These are phyloP conservation scores for Drosophila recens DNA, from an alignment of 2,888 invertebrate genomes.

Conservation along the genomic window DNA sequence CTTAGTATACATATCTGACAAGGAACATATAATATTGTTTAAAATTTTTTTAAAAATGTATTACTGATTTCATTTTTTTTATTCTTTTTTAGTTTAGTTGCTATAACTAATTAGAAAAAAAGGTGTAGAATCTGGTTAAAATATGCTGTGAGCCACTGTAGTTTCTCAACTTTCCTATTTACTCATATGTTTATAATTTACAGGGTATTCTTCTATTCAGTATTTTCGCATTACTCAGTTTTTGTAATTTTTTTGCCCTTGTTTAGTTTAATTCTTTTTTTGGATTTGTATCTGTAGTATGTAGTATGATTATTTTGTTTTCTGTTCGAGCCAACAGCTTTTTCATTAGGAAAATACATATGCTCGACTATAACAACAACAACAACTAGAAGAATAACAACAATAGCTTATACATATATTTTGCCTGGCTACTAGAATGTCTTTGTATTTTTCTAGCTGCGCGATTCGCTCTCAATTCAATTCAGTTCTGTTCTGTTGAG, in stretches of 20 bases:
- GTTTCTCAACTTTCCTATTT: neutral
- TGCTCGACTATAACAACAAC: slow-evolving; percentile 40
- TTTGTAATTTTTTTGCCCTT: slow-evolving; percentile 41
- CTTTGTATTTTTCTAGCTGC: slow-evolving; percentile 69
- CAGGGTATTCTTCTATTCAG: slow-evolving; percentile 17
- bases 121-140: no score
- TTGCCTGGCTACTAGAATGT: slow-evolving; percentile 35
- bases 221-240: neutral
- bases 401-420: slow-evolving; percentile 50
- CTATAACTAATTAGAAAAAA: no score
- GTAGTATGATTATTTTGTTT: slow-evolving; percentile 67
- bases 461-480: slow-evolving; percentile 56
- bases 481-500: slow-evolving; percentile 39
- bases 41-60: no score
- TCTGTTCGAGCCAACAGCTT: slow-evolving; percentile 48
- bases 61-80: no score
- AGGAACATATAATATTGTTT: no score
- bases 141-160: no score
- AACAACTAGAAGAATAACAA: slow-evolving; percentile 32
- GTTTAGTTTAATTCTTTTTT: slow-evolving; percentile 37
- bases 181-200: neutral
- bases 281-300: slow-evolving; percentile 51
- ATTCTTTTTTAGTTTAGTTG: no score
- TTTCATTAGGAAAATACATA: slow-evolving; percentile 70
- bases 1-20: slow-evolving; percentile 17